phyloP scores from a whole-genome alignment of 2,113 vertebrate genomes.

The Charina bottae region DNA sequence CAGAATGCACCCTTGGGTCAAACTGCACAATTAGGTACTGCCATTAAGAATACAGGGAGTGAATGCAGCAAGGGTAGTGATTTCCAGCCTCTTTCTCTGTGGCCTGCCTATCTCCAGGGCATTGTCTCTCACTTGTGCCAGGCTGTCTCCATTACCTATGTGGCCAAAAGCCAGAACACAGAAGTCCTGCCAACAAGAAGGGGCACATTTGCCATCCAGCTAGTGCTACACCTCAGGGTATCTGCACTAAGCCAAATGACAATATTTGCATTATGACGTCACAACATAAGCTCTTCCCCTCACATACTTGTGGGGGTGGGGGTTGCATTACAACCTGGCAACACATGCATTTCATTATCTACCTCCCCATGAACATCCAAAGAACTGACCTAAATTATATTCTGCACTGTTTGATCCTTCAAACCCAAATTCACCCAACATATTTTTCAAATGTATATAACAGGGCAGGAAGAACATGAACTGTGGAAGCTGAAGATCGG shows the following conservation, averaged over 20 bases:
- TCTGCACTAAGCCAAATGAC: not conserved
- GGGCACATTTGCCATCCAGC: not conserved
- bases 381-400: slow-evolving; percentile 53
- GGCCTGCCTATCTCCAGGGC: not conserved
- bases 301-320: not conserved
- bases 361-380: slow-evolving; percentile 16
- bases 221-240: not conserved
- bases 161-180: not conserved
- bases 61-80: not conserved
- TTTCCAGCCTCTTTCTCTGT: not conserved
- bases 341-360: slow-evolving; percentile 25
- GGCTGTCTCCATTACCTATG: not conserved
- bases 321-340: not conserved
- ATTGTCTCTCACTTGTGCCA: not conserved
- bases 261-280: not conserved
- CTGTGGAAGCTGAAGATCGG: slow-evolving; percentile 57
- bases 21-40: not conserved
- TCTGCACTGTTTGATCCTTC: slow-evolving; percentile 47
- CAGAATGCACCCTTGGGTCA: not conserved
- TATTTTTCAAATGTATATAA: slow-evolving; percentile 57
- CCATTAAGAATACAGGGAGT: not conserved
- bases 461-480: slow-evolving; percentile 34
- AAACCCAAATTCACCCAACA: slow-evolving; percentile 62
- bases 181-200: not conserved
- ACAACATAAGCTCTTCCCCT: not conserved